Conservation (phyloP, 2,797 vertebrate genomes). For the Nannoperca obscura region DNA sequence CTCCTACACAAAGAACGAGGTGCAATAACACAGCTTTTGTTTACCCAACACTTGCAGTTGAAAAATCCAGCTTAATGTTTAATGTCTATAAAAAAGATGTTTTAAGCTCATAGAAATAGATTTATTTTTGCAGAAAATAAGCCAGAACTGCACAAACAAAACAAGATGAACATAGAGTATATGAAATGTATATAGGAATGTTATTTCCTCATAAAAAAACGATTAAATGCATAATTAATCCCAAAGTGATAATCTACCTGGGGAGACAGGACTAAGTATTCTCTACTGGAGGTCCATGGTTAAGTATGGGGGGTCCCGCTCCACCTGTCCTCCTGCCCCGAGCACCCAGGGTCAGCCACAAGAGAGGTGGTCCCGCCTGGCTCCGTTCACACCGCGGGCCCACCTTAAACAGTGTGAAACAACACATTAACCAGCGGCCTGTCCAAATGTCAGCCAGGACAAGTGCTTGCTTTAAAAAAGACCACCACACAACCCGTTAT, state of each 20-base stretch:
- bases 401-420: conserved; percentile 85
- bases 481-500: conserved; percentile 58
- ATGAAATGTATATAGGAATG: background rate
- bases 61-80: conserved; percentile 2
- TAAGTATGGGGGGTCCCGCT: conserved; percentile 74
- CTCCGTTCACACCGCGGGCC: conserved; percentile 66
- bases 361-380: conserved; percentile 75
- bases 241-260: conserved; percentile 16
- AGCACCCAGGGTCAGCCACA: conserved; percentile 73
- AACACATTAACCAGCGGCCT: conserved; percentile 80
- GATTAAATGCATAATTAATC: background rate
- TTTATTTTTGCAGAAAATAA: background rate
- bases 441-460: conserved; percentile 82
- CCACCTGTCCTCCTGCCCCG: conserved; percentile 81
- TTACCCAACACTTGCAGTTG: conserved; percentile 18
- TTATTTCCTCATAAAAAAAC: background rate
- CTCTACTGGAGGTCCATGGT: conserved; percentile 69
- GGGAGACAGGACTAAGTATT: conserved; percentile 20
- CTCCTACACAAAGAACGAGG: conserved; percentile 45
- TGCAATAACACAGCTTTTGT: conserved; percentile 53
- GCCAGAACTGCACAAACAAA: background rate
- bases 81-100: background rate
- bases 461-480: conserved; percentile 73
- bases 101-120: background rate
- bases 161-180: background rate